Percentiles rank a stretch among this genome's conserved stretches.
Conservation (phyloP, 2,113 vertebrate species). For the Capreolus pygargus region DNA sequence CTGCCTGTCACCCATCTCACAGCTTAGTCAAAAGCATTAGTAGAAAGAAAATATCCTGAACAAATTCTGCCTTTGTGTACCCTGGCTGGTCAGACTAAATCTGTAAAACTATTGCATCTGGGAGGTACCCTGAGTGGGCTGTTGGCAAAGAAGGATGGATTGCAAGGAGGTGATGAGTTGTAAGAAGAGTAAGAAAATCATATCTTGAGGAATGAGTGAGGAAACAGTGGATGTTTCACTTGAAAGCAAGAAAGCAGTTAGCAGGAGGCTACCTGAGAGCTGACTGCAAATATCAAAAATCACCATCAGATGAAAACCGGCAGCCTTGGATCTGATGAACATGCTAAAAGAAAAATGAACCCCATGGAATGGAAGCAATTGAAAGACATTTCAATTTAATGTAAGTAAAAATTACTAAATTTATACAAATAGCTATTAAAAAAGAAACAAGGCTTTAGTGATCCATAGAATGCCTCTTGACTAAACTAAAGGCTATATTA, state of each 20-base stretch:
- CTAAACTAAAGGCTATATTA: background rate
- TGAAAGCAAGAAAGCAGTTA: background rate
- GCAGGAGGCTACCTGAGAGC: background rate
- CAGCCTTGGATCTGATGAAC: no score
- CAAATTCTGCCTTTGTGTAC: background rate
- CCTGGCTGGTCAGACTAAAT: background rate
- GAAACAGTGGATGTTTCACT: background rate
- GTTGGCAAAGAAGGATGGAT: background rate
- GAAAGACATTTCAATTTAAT: background rate
- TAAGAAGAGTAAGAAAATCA: background rate
- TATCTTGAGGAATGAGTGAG: background rate
- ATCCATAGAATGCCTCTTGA: background rate
- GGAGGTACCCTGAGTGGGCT: background rate
- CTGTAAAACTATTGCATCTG: background rate
- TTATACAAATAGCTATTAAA: background rate
- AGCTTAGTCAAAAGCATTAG: background rate
- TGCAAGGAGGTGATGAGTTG: background rate
- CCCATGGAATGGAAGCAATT: background rate
- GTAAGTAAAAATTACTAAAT: background rate
- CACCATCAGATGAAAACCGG: no score
- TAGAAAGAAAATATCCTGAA: background rate
- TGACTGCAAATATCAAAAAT: background rate
- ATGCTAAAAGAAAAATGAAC: background rate
- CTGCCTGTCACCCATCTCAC: background rate
- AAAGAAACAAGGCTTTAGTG: background rate